These are phyloP conservation scores for Andrena camellia DNA, from an alignment of 2,888 invertebrate species.

Conservation along the genomic window DNA sequence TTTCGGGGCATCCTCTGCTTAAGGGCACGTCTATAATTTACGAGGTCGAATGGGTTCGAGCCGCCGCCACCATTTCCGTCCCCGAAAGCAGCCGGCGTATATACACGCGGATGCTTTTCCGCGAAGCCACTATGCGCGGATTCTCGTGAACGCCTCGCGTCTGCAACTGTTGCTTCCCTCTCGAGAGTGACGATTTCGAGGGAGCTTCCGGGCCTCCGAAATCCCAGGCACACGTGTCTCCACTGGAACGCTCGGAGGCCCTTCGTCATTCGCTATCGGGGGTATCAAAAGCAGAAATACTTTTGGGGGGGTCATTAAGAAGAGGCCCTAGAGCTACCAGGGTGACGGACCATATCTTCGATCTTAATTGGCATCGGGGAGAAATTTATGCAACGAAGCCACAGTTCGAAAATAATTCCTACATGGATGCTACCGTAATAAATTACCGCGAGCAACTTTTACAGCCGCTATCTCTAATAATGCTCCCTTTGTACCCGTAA, in stretches of 20 bases:
- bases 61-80: constrained; percentile 18
- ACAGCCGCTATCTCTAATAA: no score
- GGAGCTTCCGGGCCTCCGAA: constrained; percentile 4
- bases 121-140: constrained; percentile 25
- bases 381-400: no score
- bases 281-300: neutral
- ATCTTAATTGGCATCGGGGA: no score
- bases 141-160: constrained; percentile 16
- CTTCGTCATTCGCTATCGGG: neutral
- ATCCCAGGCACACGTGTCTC: neutral
- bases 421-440: no score
- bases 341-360: no score
- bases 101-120: constrained; percentile 46
- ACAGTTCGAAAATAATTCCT: no score
- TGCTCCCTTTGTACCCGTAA: no score
- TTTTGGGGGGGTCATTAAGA: no score
- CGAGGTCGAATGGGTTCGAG: constrained; percentile 65
- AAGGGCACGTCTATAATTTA: constrained; percentile 79
- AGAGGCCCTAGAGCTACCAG: no score
- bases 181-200: constrained; percentile 21
- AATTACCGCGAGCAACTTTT: no score
- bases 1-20: constrained; percentile 72
- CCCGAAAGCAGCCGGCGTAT: constrained; percentile 1
- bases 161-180: constrained; percentile 53
- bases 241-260: neutral